A percentile compares a stretch with the other conserved stretches of the same genome.
phyloP scores from a whole-genome alignment of 1,140 invertebrate species.

The Stegodyphus mimosarum region DNA sequence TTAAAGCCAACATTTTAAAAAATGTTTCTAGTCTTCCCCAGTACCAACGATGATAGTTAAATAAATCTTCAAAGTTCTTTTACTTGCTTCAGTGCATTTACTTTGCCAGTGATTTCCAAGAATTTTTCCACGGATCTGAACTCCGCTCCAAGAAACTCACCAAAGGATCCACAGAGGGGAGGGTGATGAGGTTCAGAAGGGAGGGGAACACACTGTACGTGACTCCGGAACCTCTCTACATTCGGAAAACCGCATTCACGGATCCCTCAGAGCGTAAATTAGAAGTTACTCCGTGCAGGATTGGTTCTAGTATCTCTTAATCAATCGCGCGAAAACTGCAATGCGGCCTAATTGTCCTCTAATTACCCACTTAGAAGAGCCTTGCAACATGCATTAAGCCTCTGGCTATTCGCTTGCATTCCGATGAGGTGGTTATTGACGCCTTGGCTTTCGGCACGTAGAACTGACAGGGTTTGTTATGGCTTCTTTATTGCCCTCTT shows the following conservation, averaged over 20 bases:
- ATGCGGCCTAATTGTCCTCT: slow-evolving; percentile 49
- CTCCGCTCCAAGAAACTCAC: too few species aligned
- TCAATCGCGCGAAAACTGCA: slow-evolving; percentile 54
- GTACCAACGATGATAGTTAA: too few species aligned
- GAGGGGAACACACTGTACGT: slow-evolving; percentile 4
- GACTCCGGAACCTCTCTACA: neutral
- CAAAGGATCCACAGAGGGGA: too few species aligned
- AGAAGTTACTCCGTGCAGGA: slow-evolving; percentile 35
- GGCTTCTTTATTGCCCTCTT: slow-evolving; percentile 3
- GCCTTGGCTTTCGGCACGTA: slow-evolving; percentile 6
- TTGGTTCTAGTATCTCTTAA: slow-evolving; percentile 51
- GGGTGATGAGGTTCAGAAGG: too few species aligned
- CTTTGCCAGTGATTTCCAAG: too few species aligned
- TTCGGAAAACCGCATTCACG: slow-evolving; percentile 21
- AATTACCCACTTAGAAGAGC: slow-evolving; percentile 55
- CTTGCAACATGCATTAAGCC: slow-evolving; percentile 28
- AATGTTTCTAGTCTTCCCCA: too few species aligned
- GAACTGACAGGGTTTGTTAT: slow-evolving; percentile 14
- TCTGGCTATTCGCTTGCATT: slow-evolving; percentile 28
- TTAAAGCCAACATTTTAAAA: too few species aligned
- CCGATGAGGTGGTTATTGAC: slow-evolving; percentile 51
- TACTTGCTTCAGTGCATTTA: too few species aligned
- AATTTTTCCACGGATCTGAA: too few species aligned
- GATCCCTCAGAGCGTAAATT: slow-evolving; percentile 38
- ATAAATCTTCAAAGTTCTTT: too few species aligned